Evolutionary conservation across 2,888 invertebrate genomes (phyloP).

Genomic region (Tinea semifulvella): DNA sequence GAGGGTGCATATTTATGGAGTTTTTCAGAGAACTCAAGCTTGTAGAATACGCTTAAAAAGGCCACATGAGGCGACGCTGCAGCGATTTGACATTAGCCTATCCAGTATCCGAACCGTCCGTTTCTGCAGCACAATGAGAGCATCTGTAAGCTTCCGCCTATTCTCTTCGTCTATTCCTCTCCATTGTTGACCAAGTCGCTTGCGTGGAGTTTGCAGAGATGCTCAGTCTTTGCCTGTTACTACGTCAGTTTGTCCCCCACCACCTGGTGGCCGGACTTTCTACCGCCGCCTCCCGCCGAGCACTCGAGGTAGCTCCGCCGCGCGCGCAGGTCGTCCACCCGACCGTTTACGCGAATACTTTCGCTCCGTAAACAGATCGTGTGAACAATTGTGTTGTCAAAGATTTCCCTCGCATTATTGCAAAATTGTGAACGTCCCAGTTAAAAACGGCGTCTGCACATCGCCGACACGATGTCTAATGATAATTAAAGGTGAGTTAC

Average conservation of each 20-base stretch:
- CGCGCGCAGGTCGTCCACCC: conserved; percentile 49
- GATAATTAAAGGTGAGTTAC: conserved; percentile 47
- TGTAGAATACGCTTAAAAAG: too few relatives aligned
- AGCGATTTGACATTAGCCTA: too few relatives aligned
- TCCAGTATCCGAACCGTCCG: too few relatives aligned
- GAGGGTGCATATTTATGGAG: too few relatives aligned
- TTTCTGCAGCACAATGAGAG: too few relatives aligned
- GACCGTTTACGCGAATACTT: conserved; percentile 35
- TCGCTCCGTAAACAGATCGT: conserved; percentile 54
- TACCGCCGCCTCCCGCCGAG: conserved; percentile 57
- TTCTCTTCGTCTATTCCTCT: not conserved
- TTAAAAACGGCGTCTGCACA: conserved; percentile 24
- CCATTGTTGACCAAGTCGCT: conserved; percentile 6
- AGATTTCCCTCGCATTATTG: conserved; percentile 21
- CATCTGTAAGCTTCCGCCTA: too few relatives aligned
- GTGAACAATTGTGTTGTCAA: conserved; percentile 39
- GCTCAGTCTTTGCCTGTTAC: conserved; percentile 39
- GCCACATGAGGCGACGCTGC: too few relatives aligned
- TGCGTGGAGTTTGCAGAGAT: conserved; percentile 15
- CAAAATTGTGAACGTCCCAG: conserved; percentile 20
- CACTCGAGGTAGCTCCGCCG: conserved; percentile 59
- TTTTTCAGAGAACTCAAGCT: too few relatives aligned
- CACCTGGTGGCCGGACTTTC: conserved; percentile 29
- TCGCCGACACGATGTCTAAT: conserved; percentile 38
- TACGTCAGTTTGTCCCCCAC: conserved; percentile 44